Base-by-base conservation (phyloP, 1,140 invertebrate species). In the Archivesica marissinica region DNA sequence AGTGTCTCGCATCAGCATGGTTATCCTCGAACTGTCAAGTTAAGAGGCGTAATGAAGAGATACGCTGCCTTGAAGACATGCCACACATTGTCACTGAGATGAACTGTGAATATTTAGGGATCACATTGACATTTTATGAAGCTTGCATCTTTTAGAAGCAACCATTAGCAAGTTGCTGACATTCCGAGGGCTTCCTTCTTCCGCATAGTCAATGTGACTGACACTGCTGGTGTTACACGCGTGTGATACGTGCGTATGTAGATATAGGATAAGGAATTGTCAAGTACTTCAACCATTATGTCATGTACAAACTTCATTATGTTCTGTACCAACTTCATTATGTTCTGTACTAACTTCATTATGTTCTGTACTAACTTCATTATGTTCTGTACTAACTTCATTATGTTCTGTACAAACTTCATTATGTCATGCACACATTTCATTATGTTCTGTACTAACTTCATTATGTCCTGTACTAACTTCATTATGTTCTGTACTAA, bases 111-210 rank as follows among this genome's bases (percentile, higher is more conserved):
- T 64, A 25, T 64, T 64, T 35, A 64, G 23, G 59, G 25, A 35
- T 35, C 59, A 35, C 9, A 25, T 35, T 13, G 59, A 64, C 28
- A 64, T 64, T 64, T 64, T 64, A 25, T 64, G 59, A 64, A 64
- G 33, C 33, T 59, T 35, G 59, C 13, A 64, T 35, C 30, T 35
- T 64, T 64, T 25, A 13, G 30, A 9, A 28, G 59, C 13, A 35
- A 25, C 38, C 59, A 64, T 64, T 64, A 64, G 59, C 59, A 64
- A 64, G 25, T 30, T 64, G 9, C 30, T 35, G 1, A 20, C 59
- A 35, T 64, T 35, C 59, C 59, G 30, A 9, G 15, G 1, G 59
- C 28, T 52, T 52, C 23, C 23, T n/a, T 52, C 50, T 15, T 15
- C 4, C 38, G 23, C 59, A 13, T 64, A 35, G 59, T 64, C 59